phyloP scores from a whole-genome alignment of 2,888 invertebrate species.

The Myathropa florea region DNA sequence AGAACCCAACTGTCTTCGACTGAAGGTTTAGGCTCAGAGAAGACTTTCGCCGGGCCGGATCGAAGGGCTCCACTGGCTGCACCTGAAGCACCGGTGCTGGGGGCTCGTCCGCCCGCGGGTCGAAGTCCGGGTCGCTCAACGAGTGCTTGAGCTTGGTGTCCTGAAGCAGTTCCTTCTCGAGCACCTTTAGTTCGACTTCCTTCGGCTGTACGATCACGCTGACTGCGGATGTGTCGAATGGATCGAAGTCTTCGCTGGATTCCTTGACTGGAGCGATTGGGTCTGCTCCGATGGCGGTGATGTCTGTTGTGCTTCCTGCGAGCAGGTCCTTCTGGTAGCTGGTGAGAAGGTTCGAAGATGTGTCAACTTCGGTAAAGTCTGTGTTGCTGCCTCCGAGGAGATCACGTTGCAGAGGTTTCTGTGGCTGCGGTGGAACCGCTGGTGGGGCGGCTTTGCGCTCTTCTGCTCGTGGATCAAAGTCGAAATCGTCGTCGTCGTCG shows the following conservation, averaged over 20 bases:
- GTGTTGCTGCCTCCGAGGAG: conserved; percentile 81
- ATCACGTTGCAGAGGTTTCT: conserved; percentile 82
- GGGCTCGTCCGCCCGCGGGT: conserved; percentile 86
- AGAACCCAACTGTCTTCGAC: conserved; percentile 83
- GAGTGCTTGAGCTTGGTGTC: conserved; percentile 81
- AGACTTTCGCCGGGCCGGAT: conserved; percentile 82
- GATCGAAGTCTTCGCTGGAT: conserved; percentile 85
- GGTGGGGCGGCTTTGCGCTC: conserved; percentile 78
- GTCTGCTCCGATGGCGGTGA: conserved; percentile 85
- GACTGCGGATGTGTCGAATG: conserved; percentile 92
- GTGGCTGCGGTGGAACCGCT: conserved; percentile 69
- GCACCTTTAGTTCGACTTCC: conserved; percentile 88
- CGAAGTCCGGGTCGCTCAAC: conserved; percentile 89
- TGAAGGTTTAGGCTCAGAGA: conserved; percentile 84
- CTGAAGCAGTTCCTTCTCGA: conserved; percentile 89
- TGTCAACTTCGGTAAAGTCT: conserved; percentile 54
- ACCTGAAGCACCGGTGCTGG: conserved; percentile 60
- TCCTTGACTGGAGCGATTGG: conserved; percentile 84
- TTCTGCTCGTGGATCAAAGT: conserved; percentile 86
- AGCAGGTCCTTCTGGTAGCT: conserved; percentile 85
- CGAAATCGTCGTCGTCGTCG: conserved; percentile 80
- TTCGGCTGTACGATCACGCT: conserved; percentile 88
- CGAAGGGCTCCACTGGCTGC: conserved; percentile 72
- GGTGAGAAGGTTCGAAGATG: conserved; percentile 81
- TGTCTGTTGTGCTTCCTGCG: conserved; percentile 89